phyloP scores from a whole-genome alignment of 2,797 vertebrate genomes.

The Choloepus didactylus region DNA sequence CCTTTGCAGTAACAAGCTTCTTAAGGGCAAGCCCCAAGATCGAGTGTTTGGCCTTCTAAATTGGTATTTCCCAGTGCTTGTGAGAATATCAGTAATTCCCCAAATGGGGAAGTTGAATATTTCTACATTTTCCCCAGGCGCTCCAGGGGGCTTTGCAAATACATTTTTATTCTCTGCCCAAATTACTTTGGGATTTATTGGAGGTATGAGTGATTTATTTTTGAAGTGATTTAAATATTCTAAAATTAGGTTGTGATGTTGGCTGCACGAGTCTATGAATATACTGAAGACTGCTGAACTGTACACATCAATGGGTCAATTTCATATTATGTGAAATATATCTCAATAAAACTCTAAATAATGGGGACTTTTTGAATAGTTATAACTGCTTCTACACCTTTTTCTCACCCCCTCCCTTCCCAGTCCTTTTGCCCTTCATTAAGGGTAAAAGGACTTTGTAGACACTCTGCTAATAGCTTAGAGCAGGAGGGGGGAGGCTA shows the following conservation, averaged over 20 bases:
- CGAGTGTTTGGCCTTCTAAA: no score
- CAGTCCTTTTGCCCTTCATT: neutral
- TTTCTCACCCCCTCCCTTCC: neutral
- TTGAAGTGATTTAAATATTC: neutral
- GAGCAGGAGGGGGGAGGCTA: neutral
- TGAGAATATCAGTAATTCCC: no score
- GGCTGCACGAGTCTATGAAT: neutral
- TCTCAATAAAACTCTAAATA: neutral
- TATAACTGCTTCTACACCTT: slow-evolving; percentile 55
- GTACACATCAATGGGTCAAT: neutral
- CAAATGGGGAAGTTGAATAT: no score
- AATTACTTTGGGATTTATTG: no score
- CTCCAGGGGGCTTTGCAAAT: no score
- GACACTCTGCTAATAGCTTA: slow-evolving; percentile 60
- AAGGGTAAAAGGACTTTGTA: neutral
- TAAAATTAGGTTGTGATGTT: neutral
- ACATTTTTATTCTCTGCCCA: no score
- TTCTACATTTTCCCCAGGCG: no score
- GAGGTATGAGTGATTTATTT: neutral
- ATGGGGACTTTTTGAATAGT: slow-evolving; percentile 43
- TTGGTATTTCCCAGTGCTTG: no score
- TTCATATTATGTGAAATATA: neutral
- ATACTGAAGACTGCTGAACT: neutral
- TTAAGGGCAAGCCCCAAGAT: no score
- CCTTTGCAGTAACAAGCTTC: no score